A percentile compares a stretch with the other conserved stretches of the same genome.
phyloP scores from a whole-genome alignment of 2,797 vertebrate genomes.

The Discoglossus pictus region DNA sequence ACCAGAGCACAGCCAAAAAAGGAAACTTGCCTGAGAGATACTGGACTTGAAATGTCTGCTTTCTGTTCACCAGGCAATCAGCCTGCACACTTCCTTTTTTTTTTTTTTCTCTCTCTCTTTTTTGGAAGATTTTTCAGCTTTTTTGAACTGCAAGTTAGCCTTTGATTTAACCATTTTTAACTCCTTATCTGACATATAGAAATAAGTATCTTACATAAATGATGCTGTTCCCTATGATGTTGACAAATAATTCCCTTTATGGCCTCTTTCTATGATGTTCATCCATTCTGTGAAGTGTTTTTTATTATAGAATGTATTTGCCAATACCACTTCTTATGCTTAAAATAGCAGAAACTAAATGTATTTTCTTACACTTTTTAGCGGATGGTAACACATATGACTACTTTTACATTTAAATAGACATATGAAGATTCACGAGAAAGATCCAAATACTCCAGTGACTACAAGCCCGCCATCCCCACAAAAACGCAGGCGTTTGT shows the following conservation, averaged over 20 bases:
- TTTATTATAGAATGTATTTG: too few species aligned
- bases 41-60: constrained; percentile 40
- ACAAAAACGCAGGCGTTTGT: constrained; percentile 81
- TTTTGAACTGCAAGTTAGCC: constrained; percentile 12
- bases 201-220: too few species aligned
- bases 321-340: too few species aligned
- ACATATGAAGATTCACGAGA: constrained; percentile 98
- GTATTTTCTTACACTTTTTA: too few species aligned
- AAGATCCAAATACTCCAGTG: constrained; percentile 77
- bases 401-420: constrained; percentile 63
- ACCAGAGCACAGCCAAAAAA: constrained; percentile 31
- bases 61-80: constrained; percentile 29
- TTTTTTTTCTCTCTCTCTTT: constrained; percentile 10
- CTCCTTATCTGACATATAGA: too few species aligned
- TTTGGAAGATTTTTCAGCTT: constrained; percentile 23
- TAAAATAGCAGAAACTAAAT: too few species aligned
- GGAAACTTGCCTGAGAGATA: background rate
- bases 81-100: constrained; percentile 38
- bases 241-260: background rate
- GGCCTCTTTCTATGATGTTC: too few species aligned
- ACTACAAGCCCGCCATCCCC: constrained; percentile 82
- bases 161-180: constrained; percentile 32
- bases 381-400: too few species aligned
- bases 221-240: too few species aligned
- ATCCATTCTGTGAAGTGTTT: too few species aligned